These are phyloP conservation scores for Nipponia nippon DNA, from an alignment of 2,113 vertebrate genomes.

Conservation along the genomic window DNA sequence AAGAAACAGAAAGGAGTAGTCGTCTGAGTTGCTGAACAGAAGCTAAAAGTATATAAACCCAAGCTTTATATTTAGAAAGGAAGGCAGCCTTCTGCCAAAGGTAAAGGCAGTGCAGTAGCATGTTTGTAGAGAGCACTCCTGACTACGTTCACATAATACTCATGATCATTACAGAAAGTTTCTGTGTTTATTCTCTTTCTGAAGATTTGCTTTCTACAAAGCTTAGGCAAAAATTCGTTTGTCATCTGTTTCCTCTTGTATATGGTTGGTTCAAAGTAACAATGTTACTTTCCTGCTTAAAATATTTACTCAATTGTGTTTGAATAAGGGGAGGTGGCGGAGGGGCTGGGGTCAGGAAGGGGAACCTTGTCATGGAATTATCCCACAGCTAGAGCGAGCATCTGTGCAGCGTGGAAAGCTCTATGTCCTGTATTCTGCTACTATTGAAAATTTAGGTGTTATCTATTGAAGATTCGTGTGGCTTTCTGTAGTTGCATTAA, in stretches of 20 bases:
- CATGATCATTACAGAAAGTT: neutral
- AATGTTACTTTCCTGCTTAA: neutral
- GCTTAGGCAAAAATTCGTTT: neutral
- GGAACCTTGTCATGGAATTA: neutral
- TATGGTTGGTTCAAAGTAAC: neutral
- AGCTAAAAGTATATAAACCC: neutral
- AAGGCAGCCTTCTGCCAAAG: neutral
- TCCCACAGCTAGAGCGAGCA: neutral
- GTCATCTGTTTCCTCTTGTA: neutral
- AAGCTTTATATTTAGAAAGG: neutral
- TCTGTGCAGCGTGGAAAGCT: neutral
- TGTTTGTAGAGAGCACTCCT: neutral
- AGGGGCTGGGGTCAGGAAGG: neutral
- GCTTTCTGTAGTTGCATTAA: neutral
- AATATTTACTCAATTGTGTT: neutral
- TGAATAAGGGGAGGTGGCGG: neutral
- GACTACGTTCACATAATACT: neutral
- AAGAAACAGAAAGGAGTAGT: neutral
- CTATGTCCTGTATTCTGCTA: neutral
- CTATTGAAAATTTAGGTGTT: neutral
- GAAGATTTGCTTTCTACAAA: neutral
- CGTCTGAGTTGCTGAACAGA: neutral
- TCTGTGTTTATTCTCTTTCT: neutral
- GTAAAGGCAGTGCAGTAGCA: neutral
- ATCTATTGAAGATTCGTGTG: neutral